A percentile compares a stretch with the other conserved stretches of the same genome.
Evolutionary conservation across 2,113 vertebrate species (phyloP).

Genomic region (Lepus americanus): DNA sequence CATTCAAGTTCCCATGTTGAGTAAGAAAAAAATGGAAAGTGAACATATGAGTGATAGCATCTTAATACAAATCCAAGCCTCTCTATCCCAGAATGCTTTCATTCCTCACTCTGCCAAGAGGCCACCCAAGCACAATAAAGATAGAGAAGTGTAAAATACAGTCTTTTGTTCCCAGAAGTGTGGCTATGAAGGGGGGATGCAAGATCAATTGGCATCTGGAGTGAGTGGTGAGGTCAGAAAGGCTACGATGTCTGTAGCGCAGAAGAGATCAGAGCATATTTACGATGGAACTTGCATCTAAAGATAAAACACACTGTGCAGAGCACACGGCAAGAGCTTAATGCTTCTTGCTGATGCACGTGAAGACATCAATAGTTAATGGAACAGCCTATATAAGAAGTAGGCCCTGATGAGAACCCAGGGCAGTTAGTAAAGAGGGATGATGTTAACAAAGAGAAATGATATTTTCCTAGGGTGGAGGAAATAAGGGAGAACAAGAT

Average conservation of each 20-base stretch:
- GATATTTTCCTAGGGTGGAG: background rate
- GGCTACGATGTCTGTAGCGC: background rate
- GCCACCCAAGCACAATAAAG: background rate
- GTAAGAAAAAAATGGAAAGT: background rate
- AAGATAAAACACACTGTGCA: constrained; percentile 20
- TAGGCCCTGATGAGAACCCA: background rate
- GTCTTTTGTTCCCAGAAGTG: background rate
- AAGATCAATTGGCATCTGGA: background rate
- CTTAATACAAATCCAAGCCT: background rate
- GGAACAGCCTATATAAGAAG: background rate
- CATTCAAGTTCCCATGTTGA: background rate
- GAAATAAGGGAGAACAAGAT: background rate
- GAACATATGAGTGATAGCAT: background rate
- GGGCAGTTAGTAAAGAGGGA: background rate
- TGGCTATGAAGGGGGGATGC: background rate
- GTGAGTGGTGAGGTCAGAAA: background rate
- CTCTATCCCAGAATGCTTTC: background rate
- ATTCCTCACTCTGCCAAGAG: background rate
- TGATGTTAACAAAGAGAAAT: background rate
- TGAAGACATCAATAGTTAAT: background rate
- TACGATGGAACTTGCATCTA: background rate
- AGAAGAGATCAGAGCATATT: background rate
- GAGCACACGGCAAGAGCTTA: background rate
- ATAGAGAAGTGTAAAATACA: background rate
- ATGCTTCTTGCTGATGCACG: background rate